A percentile compares a stretch with the other conserved stretches of the same genome.
phyloP scores from a whole-genome alignment of 23 tunicate genomes.

The Botrylloides violaceus region DNA sequence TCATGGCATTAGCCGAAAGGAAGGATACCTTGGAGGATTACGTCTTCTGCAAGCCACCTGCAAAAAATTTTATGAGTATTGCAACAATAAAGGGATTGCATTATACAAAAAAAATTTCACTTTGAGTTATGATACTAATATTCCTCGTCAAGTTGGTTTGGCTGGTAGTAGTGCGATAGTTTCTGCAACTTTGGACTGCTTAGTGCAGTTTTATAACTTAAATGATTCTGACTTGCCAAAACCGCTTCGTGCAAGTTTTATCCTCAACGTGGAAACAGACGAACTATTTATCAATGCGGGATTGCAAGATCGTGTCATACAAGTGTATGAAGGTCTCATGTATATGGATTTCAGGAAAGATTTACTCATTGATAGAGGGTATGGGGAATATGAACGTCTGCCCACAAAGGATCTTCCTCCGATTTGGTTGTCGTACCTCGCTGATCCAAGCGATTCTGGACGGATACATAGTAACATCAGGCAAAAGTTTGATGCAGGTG shows the following conservation, averaged over 20 bases:
- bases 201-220: constrained; percentile 66
- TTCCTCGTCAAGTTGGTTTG: constrained; percentile 90
- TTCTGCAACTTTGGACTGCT: constrained; percentile 71
- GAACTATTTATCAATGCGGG: constrained; percentile 94
- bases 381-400: constrained; percentile 63
- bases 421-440: constrained; percentile 58
- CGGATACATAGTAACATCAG: constrained; percentile 66
- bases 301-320: constrained; percentile 87
- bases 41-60: constrained; percentile 92
- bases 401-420: constrained; percentile 39
- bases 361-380: constrained; percentile 41
- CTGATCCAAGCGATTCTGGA: constrained; percentile 94
- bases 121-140: constrained; percentile 81
- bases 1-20: constrained; percentile 81
- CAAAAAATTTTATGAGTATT: constrained; percentile 84
- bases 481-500: constrained; percentile 66
- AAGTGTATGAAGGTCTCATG: constrained; percentile 85
- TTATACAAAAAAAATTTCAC: constrained; percentile 69
- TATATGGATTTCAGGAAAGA: constrained; percentile 81
- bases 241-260: constrained; percentile 71
- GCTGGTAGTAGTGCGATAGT: constrained; percentile 97
- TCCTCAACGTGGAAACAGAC: constrained; percentile 72
- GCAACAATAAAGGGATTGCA: constrained; percentile 82
- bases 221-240: constrained; percentile 83
- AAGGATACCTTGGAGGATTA: constrained; percentile 92